Conservation (phyloP, 2,797 vertebrate species). For the Macrochelys suwanniensis region DNA sequence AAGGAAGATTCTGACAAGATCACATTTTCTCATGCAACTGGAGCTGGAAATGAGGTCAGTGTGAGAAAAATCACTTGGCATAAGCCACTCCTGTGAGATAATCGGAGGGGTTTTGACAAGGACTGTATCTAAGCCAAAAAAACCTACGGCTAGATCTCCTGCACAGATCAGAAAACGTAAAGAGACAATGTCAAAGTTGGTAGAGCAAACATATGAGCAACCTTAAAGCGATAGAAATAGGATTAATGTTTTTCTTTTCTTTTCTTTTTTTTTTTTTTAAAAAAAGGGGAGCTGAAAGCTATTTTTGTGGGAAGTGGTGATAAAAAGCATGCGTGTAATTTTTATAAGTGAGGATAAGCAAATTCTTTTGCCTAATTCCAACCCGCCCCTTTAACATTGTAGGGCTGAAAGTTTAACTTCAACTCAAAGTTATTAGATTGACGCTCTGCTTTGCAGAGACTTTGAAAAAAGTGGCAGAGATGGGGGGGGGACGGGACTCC, state of each 20-base stretch:
- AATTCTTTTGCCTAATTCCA: conserved; percentile 17
- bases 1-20: conserved; percentile 76
- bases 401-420: conserved; percentile 54
- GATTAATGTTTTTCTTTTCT: conserved; percentile 17
- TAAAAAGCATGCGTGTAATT: conserved; percentile 16
- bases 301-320: conserved; percentile 23
- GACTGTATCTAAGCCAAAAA: conserved; percentile 67
- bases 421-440: conserved; percentile 6
- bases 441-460: neutral
- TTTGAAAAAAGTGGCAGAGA: neutral
- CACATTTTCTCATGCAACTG: conserved; percentile 68
- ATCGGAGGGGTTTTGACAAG: conserved; percentile 68
- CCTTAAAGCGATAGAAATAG: conserved; percentile 12
- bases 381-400: neutral
- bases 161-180: conserved; percentile 55
- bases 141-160: conserved; percentile 55
- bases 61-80: conserved; percentile 7
- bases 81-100: conserved; percentile 56
- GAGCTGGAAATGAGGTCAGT: conserved; percentile 73
- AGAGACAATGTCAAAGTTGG: conserved; percentile 63
- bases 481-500: conserved; percentile 1
- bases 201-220: conserved; percentile 61
- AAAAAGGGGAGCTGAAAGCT: conserved; percentile 38
- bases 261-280: conserved; percentile 23
- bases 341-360: conserved; percentile 47